Evolutionary conservation across 2,888 invertebrate genomes (phyloP), one percentile per base, ranked within the genome.

Genomic region (Nudaria mundana): DNA sequence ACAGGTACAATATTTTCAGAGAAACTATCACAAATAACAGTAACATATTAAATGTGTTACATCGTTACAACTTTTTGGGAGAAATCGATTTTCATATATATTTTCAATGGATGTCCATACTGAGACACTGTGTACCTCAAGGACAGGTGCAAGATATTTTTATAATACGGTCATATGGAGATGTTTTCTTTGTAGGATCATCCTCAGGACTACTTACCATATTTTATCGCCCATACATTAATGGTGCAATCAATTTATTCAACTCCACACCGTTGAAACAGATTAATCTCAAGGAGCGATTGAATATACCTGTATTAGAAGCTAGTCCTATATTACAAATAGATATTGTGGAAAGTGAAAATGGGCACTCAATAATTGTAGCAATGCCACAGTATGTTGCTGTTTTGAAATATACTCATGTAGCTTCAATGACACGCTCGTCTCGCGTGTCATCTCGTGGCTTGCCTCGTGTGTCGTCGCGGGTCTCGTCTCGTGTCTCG

Each of bases 331-430:
- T 87, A 22, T 37, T 81, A 0, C 67, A 74, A 40, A 70, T 86
- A 4, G 85, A 87, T 31, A 70, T 81, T 0, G 29, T 73, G 0
- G 87, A 87, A 56, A 47, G 52, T 0, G 68, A 72, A 24, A 65
- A 72, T 1, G 78, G 81, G 0, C 87, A 87, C 35, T 74, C 54
- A 0, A 67, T 87, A 0, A 43, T 83, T 1, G 75, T 83, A 0
- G 85, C 71, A 0, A 83, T 85, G 84, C 83, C 82, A 0, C 79
- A 81, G 36, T 83, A 85, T 49, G 68, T 87, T 6, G 78, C 74
- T 0, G 56, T 80, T 0, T 29, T 87, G 0, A 69, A 70, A n/a
- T 84, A 76, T 16, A 56, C 35, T 0, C 80, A 86, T 39, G 52
- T n/a, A n/a, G n/a, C n/a, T n/a, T n/a, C n/a, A n/a, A n/a, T n/a